A percentile compares a stretch with the other conserved stretches of the same genome.
Conservation (phyloP, 2,797 vertebrate species). For the Pitangus sulphuratus region DNA sequence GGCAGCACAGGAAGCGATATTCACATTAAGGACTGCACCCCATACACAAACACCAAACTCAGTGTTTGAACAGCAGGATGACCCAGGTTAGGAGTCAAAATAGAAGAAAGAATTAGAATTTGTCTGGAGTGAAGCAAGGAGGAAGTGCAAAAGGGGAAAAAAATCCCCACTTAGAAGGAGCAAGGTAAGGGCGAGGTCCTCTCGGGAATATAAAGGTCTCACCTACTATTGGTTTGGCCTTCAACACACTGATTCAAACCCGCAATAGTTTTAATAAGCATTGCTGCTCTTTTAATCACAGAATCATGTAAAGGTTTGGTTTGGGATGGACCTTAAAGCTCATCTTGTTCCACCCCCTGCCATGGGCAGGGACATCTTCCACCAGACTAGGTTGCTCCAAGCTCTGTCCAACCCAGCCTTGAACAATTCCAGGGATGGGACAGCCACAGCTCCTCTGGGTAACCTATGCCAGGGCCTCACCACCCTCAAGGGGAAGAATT, state of each 20-base stretch:
- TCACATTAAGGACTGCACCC: neutral
- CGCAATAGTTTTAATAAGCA: neutral
- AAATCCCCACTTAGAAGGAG: neutral
- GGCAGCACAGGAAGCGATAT: neutral
- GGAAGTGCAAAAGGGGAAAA: neutral
- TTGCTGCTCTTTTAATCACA: neutral
- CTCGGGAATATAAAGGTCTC: neutral
- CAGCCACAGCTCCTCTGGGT: neutral
- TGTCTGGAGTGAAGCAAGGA: neutral
- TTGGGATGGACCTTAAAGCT: neutral
- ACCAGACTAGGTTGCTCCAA: rapidly evolving
- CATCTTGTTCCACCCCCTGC: rapidly evolving
- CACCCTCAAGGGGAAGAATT: neutral
- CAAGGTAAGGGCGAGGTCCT: neutral
- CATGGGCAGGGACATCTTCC: neutral
- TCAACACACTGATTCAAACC: neutral
- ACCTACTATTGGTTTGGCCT: neutral
- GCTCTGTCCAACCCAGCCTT: rapidly evolving
- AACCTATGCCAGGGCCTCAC: neutral
- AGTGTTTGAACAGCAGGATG: neutral
- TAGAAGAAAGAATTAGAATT: neutral
- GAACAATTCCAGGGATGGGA: neutral
- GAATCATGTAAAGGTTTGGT: neutral
- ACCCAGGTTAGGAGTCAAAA: neutral
- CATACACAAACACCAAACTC: neutral